Evolutionary conservation across 1,140 invertebrate species (phyloP), one percentile per base, ranked within the genome.

Genomic region (Cydia splendana): DNA sequence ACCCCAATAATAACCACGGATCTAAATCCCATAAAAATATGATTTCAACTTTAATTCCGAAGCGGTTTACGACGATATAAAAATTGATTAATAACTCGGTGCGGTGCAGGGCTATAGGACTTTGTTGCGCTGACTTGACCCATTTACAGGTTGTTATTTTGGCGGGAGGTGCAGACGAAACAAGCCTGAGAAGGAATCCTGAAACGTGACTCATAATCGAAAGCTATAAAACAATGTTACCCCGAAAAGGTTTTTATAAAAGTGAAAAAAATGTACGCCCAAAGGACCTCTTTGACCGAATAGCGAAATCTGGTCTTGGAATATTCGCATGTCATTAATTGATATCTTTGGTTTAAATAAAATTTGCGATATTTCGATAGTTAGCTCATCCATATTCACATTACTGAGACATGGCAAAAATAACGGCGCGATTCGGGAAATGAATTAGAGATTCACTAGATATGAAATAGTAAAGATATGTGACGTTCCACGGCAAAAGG

Each of bases 21-120:
- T 91, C 86, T 88, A 90, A 92, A 90, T 87, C 82, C 81, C 88
- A 88, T 92, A 90, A 92, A 91, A 88, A 88, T 89, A 90, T 91
- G 86, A 92, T 88, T 91, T 84, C 82, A 79, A 86, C 80, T 86
- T 88, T 92, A 91, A 91, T 92, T 86, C 88, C 84, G 82, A 82
- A 82, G 79, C 83, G 85, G 86, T 91, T 91, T 91, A 92, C 87
- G 91, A 90, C 79, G 85, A 75, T 85, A 83, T 92, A 88, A 91
- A 91, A 88, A 42, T 92, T 92, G 89, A 92, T 92, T 92, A 92
- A 91, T 89, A 91, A 87, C 85, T 81, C 18, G 77, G 71, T 79
- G 82, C 76, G 86, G 85, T 86, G 87, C 78, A 81, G 83, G 74
- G 74, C 74, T 80, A 84, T 83, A 74, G 81, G 73, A 91, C 88